Conservation (phyloP, 2,113 vertebrate species). For the Xenus cinereus region DNA sequence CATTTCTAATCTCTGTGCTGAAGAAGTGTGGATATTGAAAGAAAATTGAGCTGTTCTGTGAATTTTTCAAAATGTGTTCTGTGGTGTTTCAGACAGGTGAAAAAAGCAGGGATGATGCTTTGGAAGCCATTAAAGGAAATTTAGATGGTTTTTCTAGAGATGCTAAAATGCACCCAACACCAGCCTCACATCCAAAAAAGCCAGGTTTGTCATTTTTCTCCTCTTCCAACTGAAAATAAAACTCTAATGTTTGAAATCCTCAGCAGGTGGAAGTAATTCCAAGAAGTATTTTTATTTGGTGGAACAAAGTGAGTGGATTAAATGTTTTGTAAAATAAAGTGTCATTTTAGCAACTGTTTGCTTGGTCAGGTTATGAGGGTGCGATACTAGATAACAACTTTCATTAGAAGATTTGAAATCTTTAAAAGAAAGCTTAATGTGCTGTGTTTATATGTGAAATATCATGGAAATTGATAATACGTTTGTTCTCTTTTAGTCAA, state of each 20-base stretch:
- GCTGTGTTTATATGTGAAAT: background rate
- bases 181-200: slow-evolving; percentile 89
- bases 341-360: background rate
- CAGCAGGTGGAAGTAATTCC: background rate
- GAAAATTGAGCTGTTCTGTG: background rate
- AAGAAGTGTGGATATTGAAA: background rate
- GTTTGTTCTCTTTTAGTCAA: background rate
- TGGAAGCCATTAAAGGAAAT: slow-evolving; percentile 99
- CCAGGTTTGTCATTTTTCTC: slow-evolving; percentile 81
- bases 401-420: background rate
- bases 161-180: slow-evolving; percentile 96
- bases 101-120: slow-evolving; percentile 94
- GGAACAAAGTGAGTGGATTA: background rate
- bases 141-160: slow-evolving; percentile 98
- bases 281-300: background rate
- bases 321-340: background rate
- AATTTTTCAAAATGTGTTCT: background rate
- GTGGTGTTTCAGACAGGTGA: slow-evolving; percentile 83
- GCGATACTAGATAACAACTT: background rate
- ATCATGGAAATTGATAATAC: background rate
- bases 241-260: background rate
- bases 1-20: background rate
- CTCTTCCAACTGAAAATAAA: slow-evolving; percentile 1
- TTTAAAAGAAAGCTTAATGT: background rate
- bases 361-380: background rate